A percentile compares a stretch with the other conserved stretches of the same genome.
Conservation (phyloP, 2,113 vertebrate species). For the Gymnarchus niloticus region DNA sequence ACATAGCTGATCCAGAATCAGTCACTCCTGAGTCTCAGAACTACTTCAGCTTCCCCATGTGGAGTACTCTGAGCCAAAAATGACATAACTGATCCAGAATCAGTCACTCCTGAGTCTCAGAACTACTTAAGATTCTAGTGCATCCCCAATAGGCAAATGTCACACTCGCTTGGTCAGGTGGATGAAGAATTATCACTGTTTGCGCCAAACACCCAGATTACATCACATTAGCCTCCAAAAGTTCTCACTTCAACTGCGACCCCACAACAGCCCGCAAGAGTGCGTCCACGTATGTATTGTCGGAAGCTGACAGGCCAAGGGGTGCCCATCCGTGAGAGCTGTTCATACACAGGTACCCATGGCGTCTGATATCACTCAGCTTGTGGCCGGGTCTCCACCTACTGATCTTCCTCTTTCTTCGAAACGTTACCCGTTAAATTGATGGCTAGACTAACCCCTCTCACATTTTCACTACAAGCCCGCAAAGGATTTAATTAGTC, state of each 20-base stretch:
- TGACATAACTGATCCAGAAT: background rate
- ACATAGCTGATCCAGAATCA: background rate
- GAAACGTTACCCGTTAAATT: background rate
- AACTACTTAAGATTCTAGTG: background rate
- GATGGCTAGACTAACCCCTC: constrained; percentile 1
- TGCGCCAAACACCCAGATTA: too few species aligned
- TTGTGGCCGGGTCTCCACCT: background rate
- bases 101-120: background rate
- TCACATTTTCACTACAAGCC: background rate
- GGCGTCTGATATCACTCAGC: constrained; percentile 5
- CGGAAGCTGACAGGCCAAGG: background rate
- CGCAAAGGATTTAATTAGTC: background rate
- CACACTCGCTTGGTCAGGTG: too few species aligned
- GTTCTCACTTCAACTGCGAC: too few species aligned
- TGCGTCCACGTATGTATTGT: background rate
- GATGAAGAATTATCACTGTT: too few species aligned
- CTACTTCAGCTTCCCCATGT: background rate
- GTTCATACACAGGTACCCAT: background rate
- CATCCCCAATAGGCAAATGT: too few species aligned
- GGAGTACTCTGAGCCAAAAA: background rate
- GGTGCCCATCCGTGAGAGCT: background rate
- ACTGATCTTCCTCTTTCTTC: background rate
- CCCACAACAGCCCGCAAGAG: too few species aligned
- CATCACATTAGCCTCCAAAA: too few species aligned
- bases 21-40: background rate